phyloP scores from a whole-genome alignment of 2,797 vertebrate species.

The Denticeps clupeoides region DNA sequence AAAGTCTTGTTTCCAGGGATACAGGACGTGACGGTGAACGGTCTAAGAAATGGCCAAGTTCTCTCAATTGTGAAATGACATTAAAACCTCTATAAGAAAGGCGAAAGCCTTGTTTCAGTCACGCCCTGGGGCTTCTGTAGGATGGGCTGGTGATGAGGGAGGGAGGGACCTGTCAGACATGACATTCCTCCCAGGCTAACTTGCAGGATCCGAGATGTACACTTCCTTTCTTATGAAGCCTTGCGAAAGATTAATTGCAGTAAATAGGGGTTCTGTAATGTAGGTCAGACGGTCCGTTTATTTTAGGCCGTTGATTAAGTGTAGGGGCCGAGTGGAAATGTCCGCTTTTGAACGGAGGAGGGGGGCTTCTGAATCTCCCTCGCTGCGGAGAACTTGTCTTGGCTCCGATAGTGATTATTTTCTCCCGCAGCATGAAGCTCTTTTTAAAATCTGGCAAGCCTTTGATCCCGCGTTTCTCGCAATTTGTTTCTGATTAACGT shows the following conservation, averaged over 20 bases:
- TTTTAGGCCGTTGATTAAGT: constrained; percentile 41
- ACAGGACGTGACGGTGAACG: too few species aligned
- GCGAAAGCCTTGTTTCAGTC: too few species aligned
- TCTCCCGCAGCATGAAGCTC: constrained; percentile 28
- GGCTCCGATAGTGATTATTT: constrained; percentile 29
- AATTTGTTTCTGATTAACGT: constrained; percentile 49
- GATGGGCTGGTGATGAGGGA: background rate
- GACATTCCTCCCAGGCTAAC: constrained; percentile 28
- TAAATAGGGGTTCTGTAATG: constrained; percentile 28
- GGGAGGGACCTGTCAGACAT: constrained; percentile 10
- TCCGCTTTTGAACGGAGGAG: constrained; percentile 24
- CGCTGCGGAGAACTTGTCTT: constrained; percentile 34
- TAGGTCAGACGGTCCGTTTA: constrained; percentile 42
- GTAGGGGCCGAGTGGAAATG: constrained; percentile 2
- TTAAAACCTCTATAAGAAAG: too few species aligned
- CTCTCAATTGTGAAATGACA: too few species aligned
- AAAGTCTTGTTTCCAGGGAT: too few species aligned
- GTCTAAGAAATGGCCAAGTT: too few species aligned
- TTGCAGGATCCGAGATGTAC: constrained; percentile 22
- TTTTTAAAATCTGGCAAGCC: constrained; percentile 36
- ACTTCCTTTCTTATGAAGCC: constrained; percentile 39
- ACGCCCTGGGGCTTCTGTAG: too few species aligned
- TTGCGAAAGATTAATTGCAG: constrained; percentile 44
- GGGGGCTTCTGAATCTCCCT: constrained; percentile 21
- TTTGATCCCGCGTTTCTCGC: constrained; percentile 43